Evolutionary conservation across 2,113 vertebrate genomes (phyloP).

Genomic region (Corythaeola cristata): DNA sequence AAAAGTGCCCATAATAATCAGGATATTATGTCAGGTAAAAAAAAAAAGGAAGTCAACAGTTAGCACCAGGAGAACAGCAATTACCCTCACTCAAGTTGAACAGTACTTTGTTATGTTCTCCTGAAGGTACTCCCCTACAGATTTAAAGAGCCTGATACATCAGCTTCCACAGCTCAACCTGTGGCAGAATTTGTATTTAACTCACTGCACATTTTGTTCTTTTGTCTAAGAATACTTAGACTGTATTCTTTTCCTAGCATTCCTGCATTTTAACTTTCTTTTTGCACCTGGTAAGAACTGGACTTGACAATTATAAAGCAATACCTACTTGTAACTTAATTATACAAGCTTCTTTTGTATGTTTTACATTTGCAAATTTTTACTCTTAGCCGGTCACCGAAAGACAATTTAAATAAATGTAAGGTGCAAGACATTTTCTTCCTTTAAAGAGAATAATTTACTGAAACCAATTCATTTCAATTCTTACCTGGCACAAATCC

Average conservation of each 20-base stretch:
- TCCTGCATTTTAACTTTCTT: background rate
- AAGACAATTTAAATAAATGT: background rate
- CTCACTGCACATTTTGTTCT: background rate
- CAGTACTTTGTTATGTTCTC: background rate
- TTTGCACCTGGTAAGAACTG: background rate
- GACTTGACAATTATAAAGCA: background rate
- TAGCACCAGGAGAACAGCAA: background rate
- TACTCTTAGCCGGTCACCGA: background rate
- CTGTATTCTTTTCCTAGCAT: background rate
- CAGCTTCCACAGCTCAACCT: background rate
- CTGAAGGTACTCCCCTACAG: background rate
- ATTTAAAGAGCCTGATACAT: background rate
- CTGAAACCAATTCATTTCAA: background rate
- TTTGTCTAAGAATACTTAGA: too few relatives aligned
- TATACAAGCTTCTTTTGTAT: background rate
- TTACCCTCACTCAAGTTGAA: background rate
- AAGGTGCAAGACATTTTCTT: background rate
- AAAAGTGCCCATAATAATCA: background rate
- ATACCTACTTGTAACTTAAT: background rate
- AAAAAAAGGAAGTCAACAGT: background rate
- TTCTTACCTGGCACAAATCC: conserved; percentile 77
- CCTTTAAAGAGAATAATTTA: background rate
- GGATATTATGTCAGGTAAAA: background rate
- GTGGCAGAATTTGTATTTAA: background rate
- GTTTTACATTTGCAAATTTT: background rate